Evolutionary conservation across 2,113 vertebrate species (phyloP).

Genomic region (Pangasianodon hypophthalmus): DNA sequence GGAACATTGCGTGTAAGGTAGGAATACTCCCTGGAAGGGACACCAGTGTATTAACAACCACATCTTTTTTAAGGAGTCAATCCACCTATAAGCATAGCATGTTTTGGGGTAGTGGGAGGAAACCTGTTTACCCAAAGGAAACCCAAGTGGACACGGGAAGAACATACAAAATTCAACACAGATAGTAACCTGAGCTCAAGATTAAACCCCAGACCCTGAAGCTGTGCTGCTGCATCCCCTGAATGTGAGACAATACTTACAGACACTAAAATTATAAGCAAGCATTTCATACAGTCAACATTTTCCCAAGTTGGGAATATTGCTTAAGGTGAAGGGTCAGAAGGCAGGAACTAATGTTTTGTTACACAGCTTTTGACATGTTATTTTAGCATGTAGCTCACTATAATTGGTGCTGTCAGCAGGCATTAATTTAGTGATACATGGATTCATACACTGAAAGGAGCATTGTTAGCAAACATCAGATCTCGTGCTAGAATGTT

Average conservation of each 20-base stretch:
- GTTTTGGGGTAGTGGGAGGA: not conserved
- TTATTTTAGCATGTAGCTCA: slow-evolving; percentile 88
- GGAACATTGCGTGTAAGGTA: not conserved
- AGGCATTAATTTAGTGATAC: slow-evolving; percentile 91
- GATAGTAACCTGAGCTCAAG: not conserved
- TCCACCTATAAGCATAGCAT: not conserved
- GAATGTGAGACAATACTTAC: not conserved
- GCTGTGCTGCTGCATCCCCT: not conserved
- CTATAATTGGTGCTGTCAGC: slow-evolving; percentile 92
- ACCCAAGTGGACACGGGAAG: not conserved
- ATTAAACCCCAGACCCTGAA: not conserved
- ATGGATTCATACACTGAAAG: slow-evolving; percentile 85
- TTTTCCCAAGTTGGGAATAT: slow-evolving; percentile 71
- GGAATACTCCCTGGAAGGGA: not conserved
- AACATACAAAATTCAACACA: not conserved
- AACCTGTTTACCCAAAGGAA: not conserved
- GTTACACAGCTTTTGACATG: slow-evolving; percentile 93
- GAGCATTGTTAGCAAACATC: slow-evolving; percentile 89
- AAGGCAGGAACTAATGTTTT: slow-evolving; percentile 83
- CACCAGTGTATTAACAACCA: not conserved
- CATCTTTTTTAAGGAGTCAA: not conserved
- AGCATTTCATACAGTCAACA: slow-evolving; percentile 77
- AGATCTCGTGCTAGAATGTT: slow-evolving; percentile 82
- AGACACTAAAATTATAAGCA: slow-evolving; percentile 23
- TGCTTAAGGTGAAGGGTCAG: slow-evolving; percentile 82